Percentiles rank a stretch among this genome's conserved stretches.
These are phyloP conservation scores for Chelonia mydas DNA, from an alignment of 2,797 vertebrate genomes.

Conservation along the genomic window DNA sequence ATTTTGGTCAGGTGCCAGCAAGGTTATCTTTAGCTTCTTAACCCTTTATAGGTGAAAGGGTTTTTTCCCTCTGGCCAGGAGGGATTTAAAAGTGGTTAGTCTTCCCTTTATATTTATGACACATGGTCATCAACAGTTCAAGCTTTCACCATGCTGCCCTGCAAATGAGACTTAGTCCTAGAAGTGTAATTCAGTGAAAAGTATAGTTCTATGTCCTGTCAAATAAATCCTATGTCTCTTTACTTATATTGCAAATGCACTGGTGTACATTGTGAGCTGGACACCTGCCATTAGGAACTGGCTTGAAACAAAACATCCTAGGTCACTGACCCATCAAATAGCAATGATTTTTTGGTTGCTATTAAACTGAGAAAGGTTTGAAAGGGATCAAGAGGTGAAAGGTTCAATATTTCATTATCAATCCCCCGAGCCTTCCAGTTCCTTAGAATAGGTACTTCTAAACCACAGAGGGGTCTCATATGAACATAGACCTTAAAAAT, in stretches of 20 bases:
- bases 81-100: too few relatives aligned
- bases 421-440: neutral
- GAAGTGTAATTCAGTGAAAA: neutral
- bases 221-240: neutral
- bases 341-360: neutral
- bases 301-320: neutral
- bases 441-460: neutral
- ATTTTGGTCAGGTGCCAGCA: too few relatives aligned
- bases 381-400: neutral
- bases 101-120: too few relatives aligned
- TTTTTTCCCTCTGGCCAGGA: too few relatives aligned
- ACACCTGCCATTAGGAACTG: neutral
- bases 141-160: neutral
- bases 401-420: neutral
- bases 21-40: too few relatives aligned
- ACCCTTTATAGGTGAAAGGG: too few relatives aligned
- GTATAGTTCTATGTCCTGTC: neutral
- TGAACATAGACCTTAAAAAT: neutral
- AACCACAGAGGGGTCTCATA: neutral
- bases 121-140: neutral
- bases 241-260: neutral
- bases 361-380: neutral
- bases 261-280: neutral
- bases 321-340: neutral
- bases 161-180: neutral